A percentile compares a stretch with the other conserved stretches of the same genome.
phyloP scores from a whole-genome alignment of 2,113 vertebrate genomes.

The Plestiodon gilberti region DNA sequence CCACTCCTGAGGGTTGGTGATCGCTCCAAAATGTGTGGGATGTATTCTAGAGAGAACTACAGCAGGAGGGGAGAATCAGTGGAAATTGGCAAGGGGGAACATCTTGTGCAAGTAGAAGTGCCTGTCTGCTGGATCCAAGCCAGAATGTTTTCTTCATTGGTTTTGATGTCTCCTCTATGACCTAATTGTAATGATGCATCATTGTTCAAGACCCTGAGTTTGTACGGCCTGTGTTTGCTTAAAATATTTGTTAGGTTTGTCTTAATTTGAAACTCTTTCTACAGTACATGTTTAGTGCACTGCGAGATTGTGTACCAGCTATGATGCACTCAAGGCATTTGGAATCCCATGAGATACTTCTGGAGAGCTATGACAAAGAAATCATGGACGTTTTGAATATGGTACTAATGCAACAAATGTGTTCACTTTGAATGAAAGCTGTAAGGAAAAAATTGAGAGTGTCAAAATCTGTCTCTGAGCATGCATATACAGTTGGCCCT shows the following conservation, averaged over 20 bases:
- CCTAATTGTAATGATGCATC: neutral
- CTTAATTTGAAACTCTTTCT: constrained; percentile 33
- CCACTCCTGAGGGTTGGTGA: no score
- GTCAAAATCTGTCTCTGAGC: neutral
- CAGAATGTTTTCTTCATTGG: no score
- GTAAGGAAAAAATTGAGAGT: constrained; percentile 3
- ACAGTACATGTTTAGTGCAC: constrained; percentile 98
- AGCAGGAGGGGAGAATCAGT: no score
- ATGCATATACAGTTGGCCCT: neutral
- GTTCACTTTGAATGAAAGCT: constrained; percentile 16
- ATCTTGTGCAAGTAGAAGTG: no score
- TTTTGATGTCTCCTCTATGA: neutral
- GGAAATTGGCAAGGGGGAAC: no score
- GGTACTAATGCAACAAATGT: constrained; percentile 73
- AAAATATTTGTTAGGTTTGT: neutral
- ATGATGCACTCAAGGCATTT: constrained; percentile 94
- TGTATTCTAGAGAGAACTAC: no score
- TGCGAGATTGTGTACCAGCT: constrained; percentile 91
- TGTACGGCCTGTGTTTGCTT: constrained; percentile 4
- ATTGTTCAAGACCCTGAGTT: neutral
- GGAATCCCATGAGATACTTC: constrained; percentile 88
- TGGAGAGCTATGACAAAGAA: constrained; percentile 93
- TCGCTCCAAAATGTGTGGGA: no score
- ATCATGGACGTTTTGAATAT: constrained; percentile 94
- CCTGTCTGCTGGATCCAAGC: no score